Evolutionary conservation across 2,113 vertebrate genomes (phyloP).

Genomic region (Mystacornis crossleyi): DNA sequence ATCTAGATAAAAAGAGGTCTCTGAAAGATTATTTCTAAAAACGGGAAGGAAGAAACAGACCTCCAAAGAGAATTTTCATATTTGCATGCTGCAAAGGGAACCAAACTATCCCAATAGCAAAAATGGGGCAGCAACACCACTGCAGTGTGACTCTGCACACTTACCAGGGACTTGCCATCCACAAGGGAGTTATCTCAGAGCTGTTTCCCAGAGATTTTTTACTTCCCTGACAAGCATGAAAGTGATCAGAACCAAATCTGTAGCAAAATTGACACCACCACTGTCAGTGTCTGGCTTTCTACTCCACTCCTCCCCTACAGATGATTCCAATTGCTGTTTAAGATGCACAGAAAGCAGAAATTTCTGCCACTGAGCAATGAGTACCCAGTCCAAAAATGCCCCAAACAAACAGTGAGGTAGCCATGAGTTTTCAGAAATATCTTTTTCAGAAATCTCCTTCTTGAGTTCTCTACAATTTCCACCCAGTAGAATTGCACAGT

Average conservation of each 20-base stretch:
- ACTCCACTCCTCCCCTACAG: background rate
- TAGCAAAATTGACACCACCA: background rate
- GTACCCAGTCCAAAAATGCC: background rate
- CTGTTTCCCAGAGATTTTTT: background rate
- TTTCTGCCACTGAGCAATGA: background rate
- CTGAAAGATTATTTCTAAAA: background rate
- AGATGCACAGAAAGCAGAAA: background rate
- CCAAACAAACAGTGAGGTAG: background rate
- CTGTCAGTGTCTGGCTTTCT: background rate
- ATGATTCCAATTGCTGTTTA: background rate
- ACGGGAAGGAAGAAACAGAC: background rate
- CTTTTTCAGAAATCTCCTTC: background rate
- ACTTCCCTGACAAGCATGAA: background rate
- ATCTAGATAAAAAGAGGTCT: background rate
- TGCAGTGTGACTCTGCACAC: background rate
- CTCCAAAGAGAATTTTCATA: background rate
- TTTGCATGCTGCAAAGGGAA: background rate
- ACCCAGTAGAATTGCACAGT: background rate
- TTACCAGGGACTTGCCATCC: background rate
- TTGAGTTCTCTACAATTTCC: background rate
- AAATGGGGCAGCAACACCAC: background rate
- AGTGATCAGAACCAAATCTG: background rate
- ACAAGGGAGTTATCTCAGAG: background rate
- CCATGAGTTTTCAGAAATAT: background rate
- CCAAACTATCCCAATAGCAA: background rate